Conservation (phyloP, 2,113 vertebrate species). For the Chaetops frenatus region DNA sequence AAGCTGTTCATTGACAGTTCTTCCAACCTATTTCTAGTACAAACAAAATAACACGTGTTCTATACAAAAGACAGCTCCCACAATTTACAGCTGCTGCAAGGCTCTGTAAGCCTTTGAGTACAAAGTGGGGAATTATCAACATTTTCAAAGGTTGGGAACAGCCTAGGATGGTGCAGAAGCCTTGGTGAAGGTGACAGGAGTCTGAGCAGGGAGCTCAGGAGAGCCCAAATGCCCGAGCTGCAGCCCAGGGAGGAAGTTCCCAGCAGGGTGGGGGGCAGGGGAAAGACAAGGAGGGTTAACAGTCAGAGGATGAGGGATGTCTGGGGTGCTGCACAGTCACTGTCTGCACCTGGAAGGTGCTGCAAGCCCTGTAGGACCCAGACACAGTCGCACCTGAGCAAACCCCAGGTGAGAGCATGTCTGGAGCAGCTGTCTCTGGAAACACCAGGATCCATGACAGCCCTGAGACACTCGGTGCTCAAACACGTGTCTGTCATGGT, state of each 20-base stretch:
- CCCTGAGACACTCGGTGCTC: fast-evolving
- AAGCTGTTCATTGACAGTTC: background rate
- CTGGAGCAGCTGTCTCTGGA: background rate
- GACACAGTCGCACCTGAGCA: fast-evolving
- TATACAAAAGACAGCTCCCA: background rate
- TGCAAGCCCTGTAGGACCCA: background rate
- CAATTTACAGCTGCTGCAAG: background rate
- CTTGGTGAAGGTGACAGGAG: background rate
- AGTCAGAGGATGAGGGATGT: background rate
- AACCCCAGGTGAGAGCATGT: background rate
- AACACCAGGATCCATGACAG: background rate
- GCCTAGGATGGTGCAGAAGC: background rate
- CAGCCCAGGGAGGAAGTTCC: background rate
- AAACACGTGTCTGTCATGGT: fast-evolving
- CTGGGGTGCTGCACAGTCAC: background rate
- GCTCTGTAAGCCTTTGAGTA: background rate
- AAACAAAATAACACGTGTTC: background rate
- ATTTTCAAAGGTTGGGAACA: background rate
- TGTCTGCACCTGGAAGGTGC: background rate
- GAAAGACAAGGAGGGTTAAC: background rate
- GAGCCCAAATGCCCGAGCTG: fast-evolving
- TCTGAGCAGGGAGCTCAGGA: background rate
- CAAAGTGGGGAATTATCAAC: background rate
- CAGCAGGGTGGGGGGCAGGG: background rate
- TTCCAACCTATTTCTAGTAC: background rate